Evolutionary conservation across 2,888 invertebrate genomes (phyloP).

Genomic region (Syrista parreyssii): DNA sequence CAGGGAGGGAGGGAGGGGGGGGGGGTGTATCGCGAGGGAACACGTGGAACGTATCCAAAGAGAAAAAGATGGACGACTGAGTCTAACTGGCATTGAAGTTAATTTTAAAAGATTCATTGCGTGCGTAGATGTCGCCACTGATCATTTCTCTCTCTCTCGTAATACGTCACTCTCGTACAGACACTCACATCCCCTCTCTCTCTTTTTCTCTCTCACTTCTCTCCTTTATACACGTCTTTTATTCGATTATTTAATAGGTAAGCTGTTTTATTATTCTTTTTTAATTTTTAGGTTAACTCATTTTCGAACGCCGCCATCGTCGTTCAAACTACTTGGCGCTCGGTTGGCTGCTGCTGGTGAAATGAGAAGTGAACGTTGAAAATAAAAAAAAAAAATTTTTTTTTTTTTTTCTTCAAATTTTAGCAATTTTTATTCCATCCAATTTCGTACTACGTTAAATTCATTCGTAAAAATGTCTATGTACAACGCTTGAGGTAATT

Average conservation of each 20-base stretch:
- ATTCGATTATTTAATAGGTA: background rate
- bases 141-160: conserved; percentile 14
- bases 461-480: background rate
- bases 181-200: conserved; percentile 13
- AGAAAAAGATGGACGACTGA: too few relatives aligned
- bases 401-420: too few relatives aligned
- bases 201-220: conserved; percentile 24
- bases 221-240: background rate
- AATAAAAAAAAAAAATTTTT: background rate
- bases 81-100: too few relatives aligned
- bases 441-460: background rate
- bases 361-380: background rate
- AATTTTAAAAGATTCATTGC: too few relatives aligned
- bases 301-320: background rate
- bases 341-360: background rate
- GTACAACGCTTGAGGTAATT: background rate
- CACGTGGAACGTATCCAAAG: too few relatives aligned
- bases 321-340: background rate
- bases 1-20: too few relatives aligned
- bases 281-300: background rate
- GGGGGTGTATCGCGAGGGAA: too few relatives aligned
- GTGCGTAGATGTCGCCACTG: too few relatives aligned
- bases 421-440: background rate
- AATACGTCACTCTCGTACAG: background rate
- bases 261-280: background rate